phyloP scores from a whole-genome alignment of 2,888 invertebrate species.

The Plusia festucae region DNA sequence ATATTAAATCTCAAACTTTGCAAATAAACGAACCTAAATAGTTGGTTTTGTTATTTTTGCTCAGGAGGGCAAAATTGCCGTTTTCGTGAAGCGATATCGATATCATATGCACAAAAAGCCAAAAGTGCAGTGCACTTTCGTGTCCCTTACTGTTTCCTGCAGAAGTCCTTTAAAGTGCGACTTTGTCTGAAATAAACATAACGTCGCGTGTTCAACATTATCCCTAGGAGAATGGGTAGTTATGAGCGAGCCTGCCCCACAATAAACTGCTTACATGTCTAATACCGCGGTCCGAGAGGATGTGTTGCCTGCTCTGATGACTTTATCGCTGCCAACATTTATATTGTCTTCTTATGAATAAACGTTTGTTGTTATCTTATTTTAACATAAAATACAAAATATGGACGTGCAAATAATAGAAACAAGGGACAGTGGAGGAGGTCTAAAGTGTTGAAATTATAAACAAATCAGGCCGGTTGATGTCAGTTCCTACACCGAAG shows the following conservation, averaged over 20 bases:
- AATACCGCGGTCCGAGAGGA: slow-evolving; percentile 76
- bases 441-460: too few relatives aligned
- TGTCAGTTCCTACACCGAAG: too few relatives aligned
- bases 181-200: slow-evolving; percentile 82
- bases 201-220: slow-evolving; percentile 81
- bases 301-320: slow-evolving; percentile 69
- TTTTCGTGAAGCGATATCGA: not conserved
- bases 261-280: slow-evolving; percentile 85
- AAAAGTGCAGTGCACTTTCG: slow-evolving; percentile 21
- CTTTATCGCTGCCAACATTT: slow-evolving; percentile 73
- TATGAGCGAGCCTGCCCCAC: slow-evolving; percentile 81
- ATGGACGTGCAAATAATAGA: not conserved
- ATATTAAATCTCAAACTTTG: too few relatives aligned
- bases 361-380: slow-evolving; percentile 1
- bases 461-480: too few relatives aligned
- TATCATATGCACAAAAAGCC: not conserved
- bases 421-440: too few relatives aligned
- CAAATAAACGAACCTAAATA: too few relatives aligned
- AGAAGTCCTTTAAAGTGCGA: slow-evolving; percentile 72
- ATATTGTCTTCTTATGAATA: slow-evolving; percentile 17
- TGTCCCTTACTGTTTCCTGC: slow-evolving; percentile 67
- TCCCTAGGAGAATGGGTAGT: slow-evolving; percentile 85
- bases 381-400: not conserved
- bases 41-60: too few relatives aligned
- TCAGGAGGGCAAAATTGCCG: too few relatives aligned